These are phyloP conservation scores for Eledona agricola DNA, from an alignment of 2,888 invertebrate genomes.

Conservation along the genomic window DNA sequence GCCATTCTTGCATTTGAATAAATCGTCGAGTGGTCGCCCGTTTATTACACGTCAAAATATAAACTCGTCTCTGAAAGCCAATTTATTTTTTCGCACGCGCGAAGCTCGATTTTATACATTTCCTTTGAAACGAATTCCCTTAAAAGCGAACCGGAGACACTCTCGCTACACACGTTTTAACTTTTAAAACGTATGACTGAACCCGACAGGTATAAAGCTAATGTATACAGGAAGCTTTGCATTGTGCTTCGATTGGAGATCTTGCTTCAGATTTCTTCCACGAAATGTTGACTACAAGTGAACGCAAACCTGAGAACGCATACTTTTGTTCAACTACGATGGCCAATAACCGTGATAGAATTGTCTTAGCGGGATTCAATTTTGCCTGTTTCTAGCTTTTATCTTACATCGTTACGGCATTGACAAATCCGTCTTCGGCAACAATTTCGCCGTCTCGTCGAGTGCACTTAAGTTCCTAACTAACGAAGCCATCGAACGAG, in stretches of 20 bases:
- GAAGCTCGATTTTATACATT: conserved; percentile 16
- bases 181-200: conserved; percentile 18
- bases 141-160: conserved; percentile 27
- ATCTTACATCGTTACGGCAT: no score
- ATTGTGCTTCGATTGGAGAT: not conserved
- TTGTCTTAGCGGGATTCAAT: no score
- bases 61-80: conserved; percentile 27
- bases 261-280: no score
- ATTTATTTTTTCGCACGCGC: conserved; percentile 30
- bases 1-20: conserved; percentile 15
- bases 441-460: no score
- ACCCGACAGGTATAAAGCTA: conserved; percentile 18
- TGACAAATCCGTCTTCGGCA: no score
- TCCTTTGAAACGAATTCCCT: conserved; percentile 28
- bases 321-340: no score
- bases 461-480: no score
- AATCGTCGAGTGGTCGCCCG: conserved; percentile 26
- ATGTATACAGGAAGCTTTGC: conserved; percentile 10
- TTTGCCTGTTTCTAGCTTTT: no score
- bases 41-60: conserved; percentile 33
- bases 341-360: no score
- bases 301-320: no score
- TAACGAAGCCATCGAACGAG: no score
- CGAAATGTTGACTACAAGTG: no score
- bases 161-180: conserved; percentile 23